Percentiles rank a stretch among this genome's conserved stretches.
Evolutionary conservation across 2,888 invertebrate species (phyloP).

Genomic region (Chloroclysta siterata): DNA sequence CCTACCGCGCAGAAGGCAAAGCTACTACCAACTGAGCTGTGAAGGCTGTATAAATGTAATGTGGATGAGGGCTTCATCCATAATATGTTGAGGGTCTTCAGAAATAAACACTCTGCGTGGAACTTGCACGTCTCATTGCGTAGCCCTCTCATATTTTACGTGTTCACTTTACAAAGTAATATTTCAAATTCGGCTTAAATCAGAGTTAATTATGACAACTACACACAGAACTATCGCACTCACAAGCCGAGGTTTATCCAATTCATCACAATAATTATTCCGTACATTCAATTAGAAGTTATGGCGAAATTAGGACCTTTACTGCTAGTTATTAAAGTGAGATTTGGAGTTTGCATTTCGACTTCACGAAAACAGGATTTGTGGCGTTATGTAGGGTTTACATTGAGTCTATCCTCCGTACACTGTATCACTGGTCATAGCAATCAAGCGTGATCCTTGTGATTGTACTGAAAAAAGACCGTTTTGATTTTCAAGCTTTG

Average conservation of each 20-base stretch:
- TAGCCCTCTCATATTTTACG: background rate
- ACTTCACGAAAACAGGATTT: slow-evolving; percentile 26
- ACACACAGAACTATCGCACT: background rate
- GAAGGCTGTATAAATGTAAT: too few species aligned
- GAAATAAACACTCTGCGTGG: too few species aligned
- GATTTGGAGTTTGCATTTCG: slow-evolving; percentile 19
- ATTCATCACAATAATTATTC: slow-evolving; percentile 30
- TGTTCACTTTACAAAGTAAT: background rate
- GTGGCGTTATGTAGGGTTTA: slow-evolving; percentile 13
- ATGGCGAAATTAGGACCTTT: slow-evolving; percentile 23
- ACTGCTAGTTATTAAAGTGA: slow-evolving; percentile 16
- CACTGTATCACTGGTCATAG: background rate
- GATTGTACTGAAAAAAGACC: too few species aligned
- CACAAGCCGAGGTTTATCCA: slow-evolving; percentile 17
- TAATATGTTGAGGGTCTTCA: too few species aligned
- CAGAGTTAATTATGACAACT: background rate
- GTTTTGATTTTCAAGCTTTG: too few species aligned
- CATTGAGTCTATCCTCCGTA: slow-evolving; percentile 1
- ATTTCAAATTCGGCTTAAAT: background rate
- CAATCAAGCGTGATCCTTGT: too few species aligned
- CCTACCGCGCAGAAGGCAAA: too few species aligned
- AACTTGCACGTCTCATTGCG: too few species aligned
- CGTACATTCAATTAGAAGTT: slow-evolving; percentile 29
- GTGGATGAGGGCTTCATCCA: too few species aligned
- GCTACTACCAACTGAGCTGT: too few species aligned